Percentiles rank a stretch among this genome's conserved stretches.
Conservation (phyloP, 1,140 invertebrate genomes). For the Heterodera carotae region DNA sequence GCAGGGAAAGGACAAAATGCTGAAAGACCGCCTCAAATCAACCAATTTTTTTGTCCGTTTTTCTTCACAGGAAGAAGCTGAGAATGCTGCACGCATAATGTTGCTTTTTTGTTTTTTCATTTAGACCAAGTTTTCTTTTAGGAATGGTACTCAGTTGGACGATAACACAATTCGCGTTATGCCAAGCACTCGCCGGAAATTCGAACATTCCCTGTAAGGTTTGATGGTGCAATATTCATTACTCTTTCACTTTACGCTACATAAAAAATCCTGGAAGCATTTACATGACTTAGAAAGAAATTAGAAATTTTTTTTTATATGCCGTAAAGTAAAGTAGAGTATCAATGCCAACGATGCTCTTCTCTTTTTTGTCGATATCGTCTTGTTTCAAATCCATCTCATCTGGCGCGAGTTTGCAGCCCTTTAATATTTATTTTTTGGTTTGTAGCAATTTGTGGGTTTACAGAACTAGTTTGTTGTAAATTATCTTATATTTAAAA, state of each 20-base stretch:
- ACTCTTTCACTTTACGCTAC: background rate
- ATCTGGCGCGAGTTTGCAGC: too few relatives aligned
- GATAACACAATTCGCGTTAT: conserved; percentile 3
- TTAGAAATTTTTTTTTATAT: too few relatives aligned
- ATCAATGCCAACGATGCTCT: too few relatives aligned
- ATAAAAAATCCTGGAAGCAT: background rate
- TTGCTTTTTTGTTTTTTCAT: background rate
- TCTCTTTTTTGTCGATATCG: too few relatives aligned
- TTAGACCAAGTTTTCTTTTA: background rate
- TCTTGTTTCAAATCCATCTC: too few relatives aligned
- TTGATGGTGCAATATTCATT: background rate
- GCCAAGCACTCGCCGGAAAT: background rate
- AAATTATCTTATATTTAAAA: too few relatives aligned
- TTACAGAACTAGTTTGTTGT: too few relatives aligned
- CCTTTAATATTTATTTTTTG: too few relatives aligned
- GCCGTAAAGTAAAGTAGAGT: too few relatives aligned
- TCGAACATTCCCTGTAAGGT: conserved; percentile 4
- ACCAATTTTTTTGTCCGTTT: conserved; percentile 27
- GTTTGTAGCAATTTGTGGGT: too few relatives aligned
- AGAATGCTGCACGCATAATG: conserved; percentile 15
- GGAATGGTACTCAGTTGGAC: conserved; percentile 17
- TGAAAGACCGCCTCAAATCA: conserved; percentile 1
- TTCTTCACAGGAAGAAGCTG: conserved; percentile 13
- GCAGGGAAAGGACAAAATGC: conserved; percentile 2
- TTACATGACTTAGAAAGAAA: background rate